Evolutionary conservation across 2,113 vertebrate species (phyloP).

Genomic region (Setophaga petechia): DNA sequence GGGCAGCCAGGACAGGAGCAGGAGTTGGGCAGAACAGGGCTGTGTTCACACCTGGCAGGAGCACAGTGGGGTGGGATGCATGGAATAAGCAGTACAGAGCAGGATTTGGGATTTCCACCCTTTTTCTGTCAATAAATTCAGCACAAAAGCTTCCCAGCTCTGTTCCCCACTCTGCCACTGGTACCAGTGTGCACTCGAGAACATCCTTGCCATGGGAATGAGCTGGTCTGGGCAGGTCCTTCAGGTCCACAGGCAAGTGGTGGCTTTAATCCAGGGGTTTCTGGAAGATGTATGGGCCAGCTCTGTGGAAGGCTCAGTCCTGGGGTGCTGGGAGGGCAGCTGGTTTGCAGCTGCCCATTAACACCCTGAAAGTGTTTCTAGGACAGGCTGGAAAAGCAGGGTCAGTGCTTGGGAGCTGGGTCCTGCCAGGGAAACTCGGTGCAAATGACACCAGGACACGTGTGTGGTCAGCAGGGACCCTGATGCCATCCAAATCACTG

Average conservation of each 20-base stretch:
- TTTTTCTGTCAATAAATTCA: background rate
- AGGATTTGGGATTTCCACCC: background rate
- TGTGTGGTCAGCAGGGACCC: background rate
- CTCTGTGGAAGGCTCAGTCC: background rate
- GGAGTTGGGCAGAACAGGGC: background rate
- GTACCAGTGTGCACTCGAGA: background rate
- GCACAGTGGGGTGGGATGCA: accelerated
- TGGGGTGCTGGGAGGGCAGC: background rate
- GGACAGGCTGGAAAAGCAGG: background rate
- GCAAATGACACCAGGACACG: background rate
- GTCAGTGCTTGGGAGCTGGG: background rate
- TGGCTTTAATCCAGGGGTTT: background rate
- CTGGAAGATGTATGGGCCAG: accelerated
- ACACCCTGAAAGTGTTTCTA: background rate
- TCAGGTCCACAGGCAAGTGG: background rate
- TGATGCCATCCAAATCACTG: background rate
- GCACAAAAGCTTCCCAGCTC: background rate
- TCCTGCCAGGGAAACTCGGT: background rate
- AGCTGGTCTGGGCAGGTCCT: background rate
- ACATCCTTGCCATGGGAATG: background rate
- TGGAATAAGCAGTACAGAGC: accelerated
- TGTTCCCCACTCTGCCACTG: background rate
- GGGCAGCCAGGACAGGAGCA: background rate
- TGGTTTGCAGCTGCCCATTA: background rate
- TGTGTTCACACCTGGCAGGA: background rate